Evolutionary conservation across 2,113 vertebrate species (phyloP).

Genomic region (Eubucco bourcierii): DNA sequence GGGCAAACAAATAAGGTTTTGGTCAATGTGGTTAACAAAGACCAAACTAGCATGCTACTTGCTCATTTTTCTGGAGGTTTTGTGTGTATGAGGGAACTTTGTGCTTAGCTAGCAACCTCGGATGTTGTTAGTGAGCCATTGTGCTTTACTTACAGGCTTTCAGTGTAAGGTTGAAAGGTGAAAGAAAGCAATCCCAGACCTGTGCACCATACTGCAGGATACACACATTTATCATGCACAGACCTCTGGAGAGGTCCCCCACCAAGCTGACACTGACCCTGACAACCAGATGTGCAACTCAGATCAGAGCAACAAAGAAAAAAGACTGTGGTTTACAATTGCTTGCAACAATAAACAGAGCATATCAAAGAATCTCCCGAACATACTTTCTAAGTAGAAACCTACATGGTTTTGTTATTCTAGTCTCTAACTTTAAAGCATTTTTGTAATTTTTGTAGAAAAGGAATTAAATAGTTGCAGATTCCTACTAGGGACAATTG

Average conservation of each 20-base stretch:
- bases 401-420: slow-evolving; percentile 55
- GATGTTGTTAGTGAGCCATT: neutral
- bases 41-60: neutral
- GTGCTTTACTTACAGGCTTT: neutral
- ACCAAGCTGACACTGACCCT: slow-evolving; percentile 7
- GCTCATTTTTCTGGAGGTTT: neutral
- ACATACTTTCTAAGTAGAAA: slow-evolving; percentile 38
- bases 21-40: neutral
- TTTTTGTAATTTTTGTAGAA: slow-evolving; percentile 56
- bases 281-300: slow-evolving; percentile 16
- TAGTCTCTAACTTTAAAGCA: slow-evolving; percentile 54
- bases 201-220: neutral
- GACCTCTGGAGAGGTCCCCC: neutral
- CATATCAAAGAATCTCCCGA: slow-evolving; percentile 25
- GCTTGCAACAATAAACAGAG: slow-evolving; percentile 54
- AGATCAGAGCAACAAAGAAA: slow-evolving; percentile 33
- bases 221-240: neutral
- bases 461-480: slow-evolving; percentile 29
- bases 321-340: slow-evolving; percentile 47
- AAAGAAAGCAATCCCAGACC: neutral
- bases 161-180: slow-evolving; percentile 24
- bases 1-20: slow-evolving; percentile 29
- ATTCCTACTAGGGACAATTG: slow-evolving; percentile 43
- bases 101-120: slow-evolving; percentile 10
- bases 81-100: neutral